phyloP scores from a whole-genome alignment of 2,113 vertebrate species.

The Brachirus orientalis region DNA sequence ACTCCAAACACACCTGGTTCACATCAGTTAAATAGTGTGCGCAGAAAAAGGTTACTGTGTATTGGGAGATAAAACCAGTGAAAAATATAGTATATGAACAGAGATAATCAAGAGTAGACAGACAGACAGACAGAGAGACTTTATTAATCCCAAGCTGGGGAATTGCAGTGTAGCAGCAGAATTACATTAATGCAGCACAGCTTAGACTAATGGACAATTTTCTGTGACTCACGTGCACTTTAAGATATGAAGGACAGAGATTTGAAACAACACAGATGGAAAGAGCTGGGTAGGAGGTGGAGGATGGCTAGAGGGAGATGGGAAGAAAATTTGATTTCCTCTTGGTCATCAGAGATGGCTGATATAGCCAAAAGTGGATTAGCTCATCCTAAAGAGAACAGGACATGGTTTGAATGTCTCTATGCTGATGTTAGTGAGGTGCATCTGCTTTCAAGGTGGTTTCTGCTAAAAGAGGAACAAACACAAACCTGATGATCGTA shows the following conservation, averaged over 20 bases:
- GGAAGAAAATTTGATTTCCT: conserved; percentile 56
- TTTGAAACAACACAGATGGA: neutral
- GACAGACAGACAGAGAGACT: too few relatives aligned
- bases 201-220: too few relatives aligned
- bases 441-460: neutral
- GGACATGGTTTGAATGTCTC: conserved; percentile 10
- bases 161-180: too few relatives aligned
- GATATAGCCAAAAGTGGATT: conserved; percentile 48
- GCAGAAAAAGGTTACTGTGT: too few relatives aligned
- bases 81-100: neutral
- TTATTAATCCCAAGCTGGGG: too few relatives aligned
- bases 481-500: too few relatives aligned
- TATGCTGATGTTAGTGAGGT: neutral
- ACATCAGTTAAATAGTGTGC: too few relatives aligned
- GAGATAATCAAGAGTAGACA: neutral
- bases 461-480: too few relatives aligned
- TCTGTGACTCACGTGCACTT: conserved; percentile 1
- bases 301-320: neutral
- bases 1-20: too few relatives aligned
- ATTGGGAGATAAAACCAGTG: neutral
- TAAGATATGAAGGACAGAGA: conserved; percentile 1
- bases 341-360: conserved; percentile 32
- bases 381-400: conserved; percentile 29
- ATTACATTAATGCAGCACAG: neutral
- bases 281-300: neutral